These are phyloP conservation scores for Lithophane leautieri DNA, from an alignment of 2,888 invertebrate species.

Conservation along the genomic window DNA sequence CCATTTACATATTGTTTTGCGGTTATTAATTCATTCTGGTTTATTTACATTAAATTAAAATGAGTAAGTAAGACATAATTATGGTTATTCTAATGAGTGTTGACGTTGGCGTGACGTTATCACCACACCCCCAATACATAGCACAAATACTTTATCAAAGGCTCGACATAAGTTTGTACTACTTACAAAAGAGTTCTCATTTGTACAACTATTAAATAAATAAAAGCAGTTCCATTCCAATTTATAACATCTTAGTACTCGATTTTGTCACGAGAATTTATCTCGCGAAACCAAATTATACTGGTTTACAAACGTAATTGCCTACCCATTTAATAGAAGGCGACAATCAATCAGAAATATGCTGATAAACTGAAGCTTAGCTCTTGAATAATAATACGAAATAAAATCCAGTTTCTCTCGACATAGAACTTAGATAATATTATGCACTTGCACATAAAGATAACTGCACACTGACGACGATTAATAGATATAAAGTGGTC, in stretches of 20 bases:
- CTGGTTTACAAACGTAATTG: constrained; percentile 35
- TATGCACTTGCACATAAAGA: constrained; percentile 31
- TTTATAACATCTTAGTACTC: constrained; percentile 29
- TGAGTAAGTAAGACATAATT: constrained; percentile 7
- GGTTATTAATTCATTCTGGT: constrained; percentile 44
- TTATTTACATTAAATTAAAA: constrained; percentile 24
- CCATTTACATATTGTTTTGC: constrained; percentile 56
- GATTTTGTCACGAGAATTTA: constrained; percentile 32
- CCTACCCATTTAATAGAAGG: constrained; percentile 22
- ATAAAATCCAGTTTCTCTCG: constrained; percentile 39
- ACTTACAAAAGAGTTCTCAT: constrained; percentile 26
- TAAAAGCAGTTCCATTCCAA: constrained; percentile 14
- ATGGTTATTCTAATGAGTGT: constrained; percentile 29
- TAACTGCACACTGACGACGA: constrained; percentile 32
- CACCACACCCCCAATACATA: constrained; percentile 58
- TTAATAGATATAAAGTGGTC: constrained; percentile 19
- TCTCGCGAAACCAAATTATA: constrained; percentile 32
- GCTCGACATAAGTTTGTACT: constrained; percentile 18
- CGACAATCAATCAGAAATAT: constrained; percentile 47
- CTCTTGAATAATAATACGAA: constrained; percentile 32
- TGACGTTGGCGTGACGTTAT: constrained; percentile 37
- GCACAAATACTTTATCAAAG: constrained; percentile 31
- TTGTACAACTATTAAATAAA: not conserved
- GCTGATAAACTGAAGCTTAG: constrained; percentile 21
- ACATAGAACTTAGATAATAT: constrained; percentile 23